phyloP scores from a whole-genome alignment of 2,888 invertebrate species.

The Tipula unca region DNA sequence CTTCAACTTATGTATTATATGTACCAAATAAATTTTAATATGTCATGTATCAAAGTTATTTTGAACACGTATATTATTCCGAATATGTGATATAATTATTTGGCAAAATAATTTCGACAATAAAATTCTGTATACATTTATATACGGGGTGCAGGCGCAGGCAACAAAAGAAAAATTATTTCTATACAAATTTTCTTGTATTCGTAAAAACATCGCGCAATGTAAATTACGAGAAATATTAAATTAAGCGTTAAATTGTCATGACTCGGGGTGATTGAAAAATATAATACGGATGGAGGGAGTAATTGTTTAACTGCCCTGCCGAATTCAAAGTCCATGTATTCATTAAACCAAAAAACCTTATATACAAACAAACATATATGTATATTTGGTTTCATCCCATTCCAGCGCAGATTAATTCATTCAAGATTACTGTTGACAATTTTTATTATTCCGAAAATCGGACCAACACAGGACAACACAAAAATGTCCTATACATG shows the following conservation, averaged over 20 bases:
- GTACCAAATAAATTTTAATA: not conserved
- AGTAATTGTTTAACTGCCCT: not conserved
- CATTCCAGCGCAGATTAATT: not conserved
- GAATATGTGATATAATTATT: not conserved
- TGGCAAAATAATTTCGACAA: not conserved
- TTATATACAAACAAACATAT: too few relatives aligned
- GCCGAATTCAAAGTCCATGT: too few relatives aligned
- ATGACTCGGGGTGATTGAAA: not conserved
- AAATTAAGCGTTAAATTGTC: not conserved
- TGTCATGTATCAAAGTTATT: not conserved
- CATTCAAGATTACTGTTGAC: not conserved
- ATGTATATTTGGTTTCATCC: not conserved
- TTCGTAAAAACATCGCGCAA: not conserved
- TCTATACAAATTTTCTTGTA: not conserved
- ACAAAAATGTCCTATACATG: not conserved
- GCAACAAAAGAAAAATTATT: not conserved
- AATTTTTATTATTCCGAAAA: not conserved
- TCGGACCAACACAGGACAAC: not conserved
- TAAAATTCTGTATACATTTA: not conserved
- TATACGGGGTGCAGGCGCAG: not conserved
- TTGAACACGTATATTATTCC: not conserved
- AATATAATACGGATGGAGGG: not conserved
- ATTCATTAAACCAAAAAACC: not conserved
- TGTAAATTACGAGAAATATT: not conserved
- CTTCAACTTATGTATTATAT: not conserved